Evolutionary conservation across 1,140 invertebrate species (phyloP), one percentile per base, ranked within the genome.

Genomic region (Drosophila leontia): DNA sequence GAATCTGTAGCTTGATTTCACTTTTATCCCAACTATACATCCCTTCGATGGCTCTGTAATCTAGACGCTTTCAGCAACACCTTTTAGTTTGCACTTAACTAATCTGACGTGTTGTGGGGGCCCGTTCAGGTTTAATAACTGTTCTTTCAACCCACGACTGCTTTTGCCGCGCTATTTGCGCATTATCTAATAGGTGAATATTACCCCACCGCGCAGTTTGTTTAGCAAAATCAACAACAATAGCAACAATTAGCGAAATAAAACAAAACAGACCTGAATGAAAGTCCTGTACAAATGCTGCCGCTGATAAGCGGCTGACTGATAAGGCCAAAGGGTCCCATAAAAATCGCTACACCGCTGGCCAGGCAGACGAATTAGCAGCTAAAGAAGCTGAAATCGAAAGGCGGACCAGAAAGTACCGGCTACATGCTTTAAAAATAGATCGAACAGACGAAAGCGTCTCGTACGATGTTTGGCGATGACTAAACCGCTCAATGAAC

Each of bases 401-500:
- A 35, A 47, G 48, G 32, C 45, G 37, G 45, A 59, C 37, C 59
- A 68, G 45, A 63, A 69, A 26, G 34, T 55, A 23, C 51, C 51
- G 41, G 23, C 19, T 29, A 41, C 15, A 67, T 19, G 35, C 15
- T 39, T 58, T 79, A 85, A 69, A 85, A 74, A 77, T 81, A 81
- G 50, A 81, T 37, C n/a, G 47, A 32, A 60, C 29, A 79, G 45
- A 61, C 64, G 48, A 67, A 58, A 39, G 44, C 48, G 41, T 39
- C 37, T 56, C 50, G 61, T 50, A 62, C 42, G 82, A 78, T 85
- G 56, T 68, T 61, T 37, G 62, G 11, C 15, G 62, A 78, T 86
- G 75, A 78, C 75, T 82, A 78, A 78, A 67, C n/a, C 15, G 17
- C 59, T 72, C 19, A 65, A 70, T 82, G 59, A 79, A 75, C 70